Percentiles rank a stretch among this genome's conserved stretches.
Conservation (phyloP, 2,113 vertebrate species). For the Nicator chloris region DNA sequence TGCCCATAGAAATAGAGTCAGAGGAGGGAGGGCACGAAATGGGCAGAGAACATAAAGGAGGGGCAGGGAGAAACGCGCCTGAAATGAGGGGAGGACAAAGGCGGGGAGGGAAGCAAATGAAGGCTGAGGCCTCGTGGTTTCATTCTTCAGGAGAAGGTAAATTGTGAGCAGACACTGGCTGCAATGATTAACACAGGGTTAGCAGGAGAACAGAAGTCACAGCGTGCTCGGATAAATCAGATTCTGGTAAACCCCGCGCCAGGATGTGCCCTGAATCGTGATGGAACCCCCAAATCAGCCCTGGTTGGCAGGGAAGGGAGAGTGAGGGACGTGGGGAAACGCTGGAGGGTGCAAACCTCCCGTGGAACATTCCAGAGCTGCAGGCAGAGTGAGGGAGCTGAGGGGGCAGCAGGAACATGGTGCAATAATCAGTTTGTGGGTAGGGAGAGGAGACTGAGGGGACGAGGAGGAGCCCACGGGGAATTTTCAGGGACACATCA, state of each 20-base stretch:
- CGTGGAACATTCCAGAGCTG: fast-evolving
- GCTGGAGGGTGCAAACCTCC: fast-evolving
- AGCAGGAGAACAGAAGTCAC: background rate
- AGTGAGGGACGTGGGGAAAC: fast-evolving
- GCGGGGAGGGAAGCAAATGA: background rate
- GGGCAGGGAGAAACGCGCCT: background rate
- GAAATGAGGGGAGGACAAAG: background rate
- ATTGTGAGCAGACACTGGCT: background rate
- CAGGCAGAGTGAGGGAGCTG: background rate
- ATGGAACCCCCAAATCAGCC: fast-evolving
- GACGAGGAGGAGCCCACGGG: fast-evolving
- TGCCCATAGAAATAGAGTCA: fast-evolving
- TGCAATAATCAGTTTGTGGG: background rate
- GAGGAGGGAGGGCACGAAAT: background rate
- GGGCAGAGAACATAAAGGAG: background rate
- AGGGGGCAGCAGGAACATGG: background rate
- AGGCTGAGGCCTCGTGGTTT: background rate
- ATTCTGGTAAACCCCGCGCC: background rate
- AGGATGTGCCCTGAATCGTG: fast-evolving
- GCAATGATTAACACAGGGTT: background rate
- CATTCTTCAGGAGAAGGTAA: background rate
- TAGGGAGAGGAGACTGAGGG: background rate
- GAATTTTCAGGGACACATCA: background rate
- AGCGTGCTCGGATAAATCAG: background rate
- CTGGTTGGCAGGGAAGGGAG: fast-evolving